Base-by-base conservation (phyloP, 2,113 vertebrate genomes). In the Ameiurus melas region DNA sequence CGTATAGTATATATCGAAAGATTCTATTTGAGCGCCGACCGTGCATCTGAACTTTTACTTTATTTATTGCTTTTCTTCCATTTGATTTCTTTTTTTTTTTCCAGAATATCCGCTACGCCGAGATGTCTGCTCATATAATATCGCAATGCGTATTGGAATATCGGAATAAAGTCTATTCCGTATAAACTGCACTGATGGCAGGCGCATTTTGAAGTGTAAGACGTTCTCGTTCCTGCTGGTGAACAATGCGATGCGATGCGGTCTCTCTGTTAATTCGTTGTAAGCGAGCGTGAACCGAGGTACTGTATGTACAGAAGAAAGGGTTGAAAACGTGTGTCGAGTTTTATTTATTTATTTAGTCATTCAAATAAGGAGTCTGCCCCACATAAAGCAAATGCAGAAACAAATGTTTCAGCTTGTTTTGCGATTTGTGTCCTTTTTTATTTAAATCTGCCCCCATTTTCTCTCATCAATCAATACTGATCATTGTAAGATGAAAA, bases 401-500 rank as follows among this genome's bases (percentile, higher is more conserved):
- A n/a, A n/a, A n/a, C n/a, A n/a, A n/a, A 36, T 1, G 19, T 60
- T 12, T 39, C 5, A 60, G 5, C 2, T 47, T 39, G 6, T 43
- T 43, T 36, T 9, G 17, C 16, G 4, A 0, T 55, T 58, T 25
- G 5, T 62, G 22, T 83, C 2, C 4, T 16, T 73, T 73, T 39
- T 73, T 58, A 58, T 27, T 43, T 22, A 0, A 19, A 86, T 55
- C 53, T 77, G 43, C 53, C 57, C 30, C 73, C 86, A 47, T 78
- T 53, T 77, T 60, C 64, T 84, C 25, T 66, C 79, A 68, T 86
- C 64, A n/a, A 68, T 86, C 64, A n/a, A 30, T 47, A 87, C 51
- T 70, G 60, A 83, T 86, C 86, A 88, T 60, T 86, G 89, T 85
- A 87, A 81, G 78, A 90, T 83, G 71, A 47, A 71, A 83, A 60